These are phyloP conservation scores for Echiichthys vipera DNA, from an alignment of 2,797 vertebrate genomes.

Conservation along the genomic window DNA sequence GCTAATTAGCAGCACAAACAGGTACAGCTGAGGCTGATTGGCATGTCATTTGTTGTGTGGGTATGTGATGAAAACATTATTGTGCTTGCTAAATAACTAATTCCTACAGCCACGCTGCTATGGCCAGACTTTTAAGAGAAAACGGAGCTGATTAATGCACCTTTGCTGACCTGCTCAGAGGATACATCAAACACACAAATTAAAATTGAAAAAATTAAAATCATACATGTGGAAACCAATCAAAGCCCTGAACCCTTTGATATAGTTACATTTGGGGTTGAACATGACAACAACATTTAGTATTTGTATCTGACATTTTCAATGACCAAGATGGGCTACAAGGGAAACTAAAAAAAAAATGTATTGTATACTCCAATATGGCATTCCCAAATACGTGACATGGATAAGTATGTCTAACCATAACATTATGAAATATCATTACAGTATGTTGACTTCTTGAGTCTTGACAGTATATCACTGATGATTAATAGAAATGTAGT, in stretches of 20 bases:
- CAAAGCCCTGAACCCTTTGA: not conserved
- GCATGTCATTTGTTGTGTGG: not conserved
- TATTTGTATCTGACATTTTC: not conserved
- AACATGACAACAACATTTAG: not conserved
- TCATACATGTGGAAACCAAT: not conserved
- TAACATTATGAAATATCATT: not conserved
- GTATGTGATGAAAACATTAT: not conserved
- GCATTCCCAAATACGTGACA: not conserved
- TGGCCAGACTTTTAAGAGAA: too few relatives aligned
- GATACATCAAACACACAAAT: not conserved
- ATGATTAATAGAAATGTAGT: too few relatives aligned
- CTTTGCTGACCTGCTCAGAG: not conserved
- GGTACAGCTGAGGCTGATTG: not conserved
- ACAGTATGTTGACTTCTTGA: not conserved
- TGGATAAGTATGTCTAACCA: too few relatives aligned
- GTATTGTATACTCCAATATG: not conserved
- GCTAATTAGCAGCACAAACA: not conserved
- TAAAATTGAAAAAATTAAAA: not conserved
- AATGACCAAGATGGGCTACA: not conserved
- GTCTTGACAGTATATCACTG: too few relatives aligned
- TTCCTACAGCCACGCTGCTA: not conserved
- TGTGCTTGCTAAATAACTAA: not conserved
- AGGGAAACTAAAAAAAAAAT: not conserved
- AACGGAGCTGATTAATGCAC: too few relatives aligned
- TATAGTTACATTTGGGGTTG: not conserved